Conservation (phyloP, 2,888 invertebrate species). For the Sturmia bella region DNA sequence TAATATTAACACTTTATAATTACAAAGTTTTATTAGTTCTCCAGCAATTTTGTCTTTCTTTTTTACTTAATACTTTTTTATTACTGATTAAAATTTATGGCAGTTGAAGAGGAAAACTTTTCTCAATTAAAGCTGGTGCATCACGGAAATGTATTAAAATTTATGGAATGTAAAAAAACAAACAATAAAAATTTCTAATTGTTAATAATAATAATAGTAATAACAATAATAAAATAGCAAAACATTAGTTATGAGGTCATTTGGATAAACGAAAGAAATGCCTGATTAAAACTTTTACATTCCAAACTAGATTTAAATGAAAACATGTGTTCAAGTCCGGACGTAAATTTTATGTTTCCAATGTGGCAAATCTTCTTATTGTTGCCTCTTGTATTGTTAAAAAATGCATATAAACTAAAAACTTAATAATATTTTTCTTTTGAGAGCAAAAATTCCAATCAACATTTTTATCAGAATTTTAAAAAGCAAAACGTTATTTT, state of each 20-base stretch:
- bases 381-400: not conserved
- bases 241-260: conserved; percentile 47
- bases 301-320: conserved; percentile 23
- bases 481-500: too few relatives aligned
- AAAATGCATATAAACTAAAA: not conserved
- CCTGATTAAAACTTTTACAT: conserved; percentile 13
- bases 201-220: conserved; percentile 19
- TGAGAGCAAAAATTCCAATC: not conserved
- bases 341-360: conserved; percentile 42
- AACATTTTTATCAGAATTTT: not conserved
- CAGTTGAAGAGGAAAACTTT: not conserved
- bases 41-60: not conserved
- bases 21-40: not conserved
- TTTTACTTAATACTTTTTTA: not conserved
- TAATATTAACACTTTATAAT: too few relatives aligned
- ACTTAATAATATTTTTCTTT: not conserved
- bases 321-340: conserved; percentile 28
- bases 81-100: conserved; percentile 3
- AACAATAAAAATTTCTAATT: conserved; percentile 14
- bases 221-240: not conserved
- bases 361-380: conserved; percentile 6
- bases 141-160: not conserved
- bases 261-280: conserved; percentile 28
- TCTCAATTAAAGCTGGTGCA: not conserved
- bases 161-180: conserved; percentile 30